Percentiles rank a stretch among this genome's conserved stretches.
Conservation (phyloP, 2,113 vertebrate species). For the Columba livia region DNA sequence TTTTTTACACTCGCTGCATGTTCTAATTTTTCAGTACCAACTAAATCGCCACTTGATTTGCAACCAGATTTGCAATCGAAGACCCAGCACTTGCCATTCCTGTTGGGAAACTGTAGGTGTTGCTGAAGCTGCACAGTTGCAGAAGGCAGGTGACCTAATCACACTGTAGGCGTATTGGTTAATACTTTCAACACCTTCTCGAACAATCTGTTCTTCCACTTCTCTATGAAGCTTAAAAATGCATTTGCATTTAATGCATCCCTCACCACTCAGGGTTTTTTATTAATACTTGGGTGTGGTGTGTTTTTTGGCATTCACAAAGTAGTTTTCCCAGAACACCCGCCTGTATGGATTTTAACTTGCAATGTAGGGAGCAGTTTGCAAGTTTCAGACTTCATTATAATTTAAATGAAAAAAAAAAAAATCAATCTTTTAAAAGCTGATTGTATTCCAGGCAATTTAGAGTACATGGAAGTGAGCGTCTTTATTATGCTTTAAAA, state of each 20-base stretch:
- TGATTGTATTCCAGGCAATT: neutral
- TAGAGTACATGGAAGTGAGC: neutral
- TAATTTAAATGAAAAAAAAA: neutral
- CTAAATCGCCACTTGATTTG: neutral
- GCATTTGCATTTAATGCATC: neutral
- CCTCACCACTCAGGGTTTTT: neutral
- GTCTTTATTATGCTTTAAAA: neutral
- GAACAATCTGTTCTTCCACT: conserved; percentile 13
- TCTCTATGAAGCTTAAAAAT: conserved; percentile 47
- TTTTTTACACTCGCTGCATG: neutral
- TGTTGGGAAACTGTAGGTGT: conserved; percentile 67
- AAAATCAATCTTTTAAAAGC: neutral
- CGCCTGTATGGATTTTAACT: neutral
- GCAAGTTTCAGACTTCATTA: neutral
- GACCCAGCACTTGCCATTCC: conserved; percentile 46
- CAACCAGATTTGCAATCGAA: neutral
- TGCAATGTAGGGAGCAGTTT: neutral
- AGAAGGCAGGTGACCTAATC: neutral
- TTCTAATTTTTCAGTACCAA: neutral
- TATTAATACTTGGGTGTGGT: neutral
- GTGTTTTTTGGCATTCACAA: neutral
- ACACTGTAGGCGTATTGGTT: neutral
- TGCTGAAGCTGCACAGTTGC: conserved; percentile 69
- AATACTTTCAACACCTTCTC: conserved; percentile 15
- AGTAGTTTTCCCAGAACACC: neutral